Evolutionary conservation across 1,140 invertebrate species (phyloP), one percentile per base, ranked within the genome.

Genomic region (Pogonognathellus flavescens): DNA sequence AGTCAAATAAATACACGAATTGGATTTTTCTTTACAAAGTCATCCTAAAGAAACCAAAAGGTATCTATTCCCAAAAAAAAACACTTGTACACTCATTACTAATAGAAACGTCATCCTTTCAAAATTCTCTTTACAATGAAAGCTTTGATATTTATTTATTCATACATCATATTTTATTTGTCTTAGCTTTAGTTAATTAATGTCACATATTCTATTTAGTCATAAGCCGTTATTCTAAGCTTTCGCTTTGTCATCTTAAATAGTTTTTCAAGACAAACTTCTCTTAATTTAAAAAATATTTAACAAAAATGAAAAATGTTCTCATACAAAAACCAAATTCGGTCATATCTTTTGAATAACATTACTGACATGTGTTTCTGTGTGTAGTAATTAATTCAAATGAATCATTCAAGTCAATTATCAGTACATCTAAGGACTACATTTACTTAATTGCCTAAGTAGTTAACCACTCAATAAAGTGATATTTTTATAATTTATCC

Each of bases 291-390:
- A 66, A 66, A 66, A 66, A 66, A 66, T 66, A 66, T 66, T 66
- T 66, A 66, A 66, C 62, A 66, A 66, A 66, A 66, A 66, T 66
- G 62, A 25, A 66, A 66, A 66, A 66, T 25, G 62, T 76, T 76
- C 9, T 49, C n/a, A 76, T 76, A 76, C 70, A 76, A 76, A 76
- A 49, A 31, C 70, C 41, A 76, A 76, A 76, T 76, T 31, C 22
- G 8, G 16, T 18, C n/a, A 76, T 16, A 76, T 41, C 66, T 50
- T 16, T 76, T 76, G n/a, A 2, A 14, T 57, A 14, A 14, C 9
- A 57, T 57, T 57, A 41, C 31, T 41, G 31, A 41, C 31, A 41
- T 41, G 31, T 41, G 31, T 41, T 41, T 41, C 1, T 41, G 31
- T 41, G 31, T 41, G 1, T 41, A 41, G 6, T 41, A 41, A 41